Percentiles rank a stretch among this genome's conserved stretches.
phyloP scores from a whole-genome alignment of 2,888 invertebrate species.

The Cosmia pyralina region DNA sequence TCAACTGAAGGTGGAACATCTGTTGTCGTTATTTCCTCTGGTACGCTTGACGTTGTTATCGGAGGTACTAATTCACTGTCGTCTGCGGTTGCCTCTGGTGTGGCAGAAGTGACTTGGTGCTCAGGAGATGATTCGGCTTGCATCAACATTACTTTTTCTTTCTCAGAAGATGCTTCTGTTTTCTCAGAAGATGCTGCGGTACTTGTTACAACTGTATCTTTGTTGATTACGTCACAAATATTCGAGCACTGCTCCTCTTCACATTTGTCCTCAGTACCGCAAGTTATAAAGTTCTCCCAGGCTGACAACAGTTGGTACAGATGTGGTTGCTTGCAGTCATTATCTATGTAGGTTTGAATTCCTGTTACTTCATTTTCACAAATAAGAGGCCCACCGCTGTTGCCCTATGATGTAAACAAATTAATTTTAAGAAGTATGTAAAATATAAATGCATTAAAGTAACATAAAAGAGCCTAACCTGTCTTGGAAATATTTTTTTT shows the following conservation, averaged over 20 bases:
- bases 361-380: slow-evolving; percentile 80
- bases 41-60: slow-evolving; percentile 8
- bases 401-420: slow-evolving; percentile 74
- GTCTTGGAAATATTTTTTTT: background rate
- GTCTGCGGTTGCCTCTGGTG: slow-evolving; percentile 28
- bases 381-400: slow-evolving; percentile 84
- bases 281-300: slow-evolving; percentile 81
- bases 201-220: slow-evolving; percentile 71
- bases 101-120: slow-evolving; percentile 14
- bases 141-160: background rate
- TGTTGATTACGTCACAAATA: slow-evolving; percentile 76
- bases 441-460: background rate
- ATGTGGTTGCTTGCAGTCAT: slow-evolving; percentile 80
- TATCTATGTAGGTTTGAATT: slow-evolving; percentile 82
- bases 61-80: slow-evolving; percentile 6
- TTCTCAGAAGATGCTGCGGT: background rate
- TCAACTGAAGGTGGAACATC: slow-evolving; percentile 30
- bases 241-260: slow-evolving; percentile 72
- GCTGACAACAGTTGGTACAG: slow-evolving; percentile 79
- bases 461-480: background rate
- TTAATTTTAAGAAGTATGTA: background rate
- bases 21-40: slow-evolving; percentile 34
- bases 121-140: slow-evolving; percentile 13
- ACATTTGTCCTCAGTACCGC: slow-evolving; percentile 79
- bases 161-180: background rate